Percentiles rank a stretch among this genome's conserved stretches.
These are phyloP conservation scores for Sterrhoptilus dennistouni DNA, from an alignment of 2,113 vertebrate genomes.

Conservation along the genomic window DNA sequence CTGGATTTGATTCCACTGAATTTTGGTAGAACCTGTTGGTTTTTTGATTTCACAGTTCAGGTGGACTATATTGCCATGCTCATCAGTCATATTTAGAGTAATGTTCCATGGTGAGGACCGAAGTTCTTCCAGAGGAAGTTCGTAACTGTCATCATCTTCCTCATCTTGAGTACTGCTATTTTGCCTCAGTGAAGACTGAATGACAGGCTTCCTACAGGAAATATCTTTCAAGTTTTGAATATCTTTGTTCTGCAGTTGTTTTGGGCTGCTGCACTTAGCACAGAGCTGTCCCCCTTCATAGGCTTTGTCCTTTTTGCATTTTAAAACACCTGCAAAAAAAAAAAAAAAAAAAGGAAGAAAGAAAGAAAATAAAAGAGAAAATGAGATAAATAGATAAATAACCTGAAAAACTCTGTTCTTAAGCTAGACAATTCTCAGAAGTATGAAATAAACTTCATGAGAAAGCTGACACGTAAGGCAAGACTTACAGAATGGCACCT, in stretches of 20 bases:
- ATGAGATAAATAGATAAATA: not conserved
- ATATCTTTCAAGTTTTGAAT: slow-evolving; percentile 71
- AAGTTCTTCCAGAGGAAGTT: slow-evolving; percentile 54
- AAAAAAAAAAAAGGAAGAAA: too few relatives aligned
- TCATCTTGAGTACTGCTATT: slow-evolving; percentile 55
- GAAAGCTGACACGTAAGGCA: not conserved
- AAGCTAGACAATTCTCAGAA: not conserved
- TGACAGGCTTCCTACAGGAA: slow-evolving; percentile 78
- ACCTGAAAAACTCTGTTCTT: not conserved
- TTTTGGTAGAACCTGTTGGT: slow-evolving; percentile 48
- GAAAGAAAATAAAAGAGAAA: not conserved
- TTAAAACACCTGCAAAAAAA: slow-evolving; percentile 79
- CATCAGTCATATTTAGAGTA: slow-evolving; percentile 84
- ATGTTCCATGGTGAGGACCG: slow-evolving; percentile 75
- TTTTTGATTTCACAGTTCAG: slow-evolving; percentile 76
- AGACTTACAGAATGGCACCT: not conserved
- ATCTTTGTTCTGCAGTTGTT: slow-evolving; percentile 68
- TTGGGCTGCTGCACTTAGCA: slow-evolving; percentile 79
- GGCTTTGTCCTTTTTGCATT: slow-evolving; percentile 89
- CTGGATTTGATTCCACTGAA: slow-evolving; percentile 77
- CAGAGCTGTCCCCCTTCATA: slow-evolving; percentile 85
- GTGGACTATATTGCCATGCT: slow-evolving; percentile 84
- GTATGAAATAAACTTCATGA: not conserved
- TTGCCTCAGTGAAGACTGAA: slow-evolving; percentile 69
- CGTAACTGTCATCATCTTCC: slow-evolving; percentile 36